phyloP scores from a whole-genome alignment of 2,888 invertebrate genomes.

The Caenorhabditis macrosperma region DNA sequence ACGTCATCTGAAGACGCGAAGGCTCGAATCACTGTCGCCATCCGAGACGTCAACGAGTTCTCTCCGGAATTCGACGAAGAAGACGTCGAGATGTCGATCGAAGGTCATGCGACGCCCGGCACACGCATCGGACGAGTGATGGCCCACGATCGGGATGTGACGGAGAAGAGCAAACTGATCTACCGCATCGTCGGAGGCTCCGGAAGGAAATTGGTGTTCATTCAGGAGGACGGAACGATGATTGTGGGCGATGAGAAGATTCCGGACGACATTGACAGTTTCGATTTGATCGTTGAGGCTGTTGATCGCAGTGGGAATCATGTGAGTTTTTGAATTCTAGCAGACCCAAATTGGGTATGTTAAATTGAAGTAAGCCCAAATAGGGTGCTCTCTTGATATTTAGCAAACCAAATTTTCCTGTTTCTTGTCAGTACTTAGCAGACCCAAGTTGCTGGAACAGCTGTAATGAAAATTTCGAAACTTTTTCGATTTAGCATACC shows the following conservation, averaged over 20 bases:
- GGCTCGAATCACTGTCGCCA: conserved; percentile 69
- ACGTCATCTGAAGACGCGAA: conserved; percentile 51
- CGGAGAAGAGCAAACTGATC: conserved; percentile 58
- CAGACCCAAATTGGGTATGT: neutral
- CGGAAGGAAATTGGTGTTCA: conserved; percentile 68
- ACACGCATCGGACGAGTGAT: conserved; percentile 65
- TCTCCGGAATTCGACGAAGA: conserved; percentile 70
- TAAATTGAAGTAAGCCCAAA: neutral
- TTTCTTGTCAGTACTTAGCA: no score
- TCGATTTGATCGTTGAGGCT: conserved; percentile 67
- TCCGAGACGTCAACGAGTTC: conserved; percentile 77
- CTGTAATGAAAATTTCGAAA: no score
- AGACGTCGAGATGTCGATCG: conserved; percentile 44
- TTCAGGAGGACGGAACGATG: conserved; percentile 71
- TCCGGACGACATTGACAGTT: conserved; percentile 41
- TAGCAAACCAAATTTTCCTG: no score
- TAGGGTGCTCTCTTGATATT: no score
- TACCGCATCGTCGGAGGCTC: conserved; percentile 68
- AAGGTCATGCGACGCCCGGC: conserved; percentile 55
- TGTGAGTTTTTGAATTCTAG: conserved; percentile 52
- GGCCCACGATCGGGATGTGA: conserved; percentile 71
- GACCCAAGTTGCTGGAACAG: no score
- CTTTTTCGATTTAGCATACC: no score
- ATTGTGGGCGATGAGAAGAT: conserved; percentile 61
- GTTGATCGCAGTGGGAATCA: conserved; percentile 65